Evolutionary conservation across 2,888 invertebrate species (phyloP), one percentile per base, ranked within the genome.

Genomic region (Sphecodes monilicornis): DNA sequence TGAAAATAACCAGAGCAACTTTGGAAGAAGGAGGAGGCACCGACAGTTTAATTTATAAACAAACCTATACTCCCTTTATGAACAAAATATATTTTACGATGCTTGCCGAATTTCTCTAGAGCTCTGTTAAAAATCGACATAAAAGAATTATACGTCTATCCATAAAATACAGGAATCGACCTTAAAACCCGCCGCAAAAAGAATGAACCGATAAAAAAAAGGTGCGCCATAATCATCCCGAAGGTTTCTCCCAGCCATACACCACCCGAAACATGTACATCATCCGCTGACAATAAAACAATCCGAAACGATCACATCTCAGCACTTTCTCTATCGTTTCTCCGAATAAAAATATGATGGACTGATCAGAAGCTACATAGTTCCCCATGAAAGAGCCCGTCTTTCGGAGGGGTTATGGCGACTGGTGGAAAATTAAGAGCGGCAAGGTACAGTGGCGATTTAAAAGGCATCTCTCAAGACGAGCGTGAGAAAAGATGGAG

Each of bases 351-450:
- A 57, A 26, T 11, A 26, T 13, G n/a, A 26, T 13, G 13, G 57
- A 57, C 57, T 13, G 57, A 57, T 57, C 26, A 26, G 13, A 16
- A 57, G 5, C 1, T 29, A 41, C 1, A 11, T 41, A 11, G 57
- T 26, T 16, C 26, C 13, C 57, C 57, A 1, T 26, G 29, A 29
- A 26, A 16, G 4, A 13, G 26, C 5, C 57, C 13, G 16, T 16
- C 13, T 5, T 57, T 13, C 26, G 57, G 16, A 57, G 50, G n/a
- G 50, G 50, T 50, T 50, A 50, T 8, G 50, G 22, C n/a, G 50
- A 57, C 26, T 70, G 41, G 39, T 32, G 50, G 78, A 78, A 84
- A 84, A 88, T 89, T 86, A 89, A 88, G 82, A 82, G 74, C 46
- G 46, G 60, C 70, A 36, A 50, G 76, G 73, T 46, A 76, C 72